Conservation (phyloP, 1,140 invertebrate genomes). For the Procambarus virginalis region DNA sequence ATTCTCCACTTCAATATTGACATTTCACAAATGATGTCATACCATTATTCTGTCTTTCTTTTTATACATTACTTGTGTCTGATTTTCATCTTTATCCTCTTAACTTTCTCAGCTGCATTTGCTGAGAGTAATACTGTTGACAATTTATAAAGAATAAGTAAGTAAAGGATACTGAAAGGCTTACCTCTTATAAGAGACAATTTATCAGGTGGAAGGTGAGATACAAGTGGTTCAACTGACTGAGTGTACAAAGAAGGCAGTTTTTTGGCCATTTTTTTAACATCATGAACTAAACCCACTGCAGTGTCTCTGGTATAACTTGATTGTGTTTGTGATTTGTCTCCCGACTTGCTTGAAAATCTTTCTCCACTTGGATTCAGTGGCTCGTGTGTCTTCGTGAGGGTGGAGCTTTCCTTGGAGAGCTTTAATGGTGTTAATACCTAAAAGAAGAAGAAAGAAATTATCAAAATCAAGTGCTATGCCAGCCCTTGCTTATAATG, state of each 20-base stretch:
- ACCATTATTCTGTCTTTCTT: too few species aligned
- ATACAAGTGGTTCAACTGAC: slow-evolving; percentile 13
- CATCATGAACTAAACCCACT: slow-evolving; percentile 36
- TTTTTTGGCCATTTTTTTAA: slow-evolving; percentile 13
- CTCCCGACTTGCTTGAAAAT: not conserved
- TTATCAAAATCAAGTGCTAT: too few species aligned
- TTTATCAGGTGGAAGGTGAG: slow-evolving; percentile 34
- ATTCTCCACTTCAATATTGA: too few species aligned
- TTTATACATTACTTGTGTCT: too few species aligned
- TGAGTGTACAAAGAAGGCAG: slow-evolving; percentile 17
- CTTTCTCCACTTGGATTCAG: not conserved
- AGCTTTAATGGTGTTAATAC: not conserved
- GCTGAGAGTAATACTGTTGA: too few species aligned
- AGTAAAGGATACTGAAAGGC: not conserved
- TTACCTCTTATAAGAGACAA: slow-evolving; percentile 29
- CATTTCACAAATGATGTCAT: too few species aligned
- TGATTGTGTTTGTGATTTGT: slow-evolving; percentile 1
- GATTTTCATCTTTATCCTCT: too few species aligned
- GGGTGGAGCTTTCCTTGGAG: not conserved
- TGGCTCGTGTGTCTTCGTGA: not conserved
- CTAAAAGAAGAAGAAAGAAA: not conserved
- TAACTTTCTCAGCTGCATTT: too few species aligned
- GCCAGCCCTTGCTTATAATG: too few species aligned
- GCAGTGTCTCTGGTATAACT: slow-evolving; percentile 23
- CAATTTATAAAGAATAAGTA: too few species aligned